Evolutionary conservation across 2,888 invertebrate genomes (phyloP), one percentile per base, ranked within the genome.

Genomic region (Drosophila anomelani): DNA sequence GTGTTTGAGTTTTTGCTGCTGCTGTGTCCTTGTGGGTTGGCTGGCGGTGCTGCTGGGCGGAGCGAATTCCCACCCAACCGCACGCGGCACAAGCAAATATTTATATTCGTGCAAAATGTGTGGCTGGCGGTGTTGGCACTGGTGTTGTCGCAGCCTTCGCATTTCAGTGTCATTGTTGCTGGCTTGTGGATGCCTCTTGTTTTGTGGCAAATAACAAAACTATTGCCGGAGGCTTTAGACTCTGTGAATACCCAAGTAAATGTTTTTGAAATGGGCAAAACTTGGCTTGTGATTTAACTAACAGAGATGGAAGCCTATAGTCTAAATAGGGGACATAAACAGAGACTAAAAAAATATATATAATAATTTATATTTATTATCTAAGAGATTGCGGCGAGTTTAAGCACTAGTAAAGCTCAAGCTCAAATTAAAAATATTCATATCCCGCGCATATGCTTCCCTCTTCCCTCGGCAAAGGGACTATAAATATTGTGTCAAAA

Each of bases 31-130:
- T 32, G 23, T 26, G 51, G 46, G 46, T 15, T 23, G 36, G 29
- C 8, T 12, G 51, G 26, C 3, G 20, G 12, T 6, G 13, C n/a
- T 10, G 17, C 15, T 23, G 44, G 47, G 57, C 13, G 58, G 29
- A 15, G 39, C 39, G n/a, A 39, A 3, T 13, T 32, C 10, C 34
- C 53, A 46, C 46, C 56, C 78, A 66, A 80, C 79, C 68, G 66
- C 73, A 83, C 88, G 85, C 69, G 77, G 78, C 81, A 79, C 63
- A 88, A 78, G 74, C 88, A 85, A 85, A 85, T 85, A 85, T 88
- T 86, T 83, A 66, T 85, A 81, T 76, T 87, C 81, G 75, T 77
- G 71, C 67, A 73, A 73, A 85, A 77, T 80, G 69, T 79, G 76
- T 73, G 75, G 75, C 72, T 57, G 72, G 73, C 62, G 76, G 67